Conservation (phyloP, 2,797 vertebrate species). For the Notolabrus celidotus region DNA sequence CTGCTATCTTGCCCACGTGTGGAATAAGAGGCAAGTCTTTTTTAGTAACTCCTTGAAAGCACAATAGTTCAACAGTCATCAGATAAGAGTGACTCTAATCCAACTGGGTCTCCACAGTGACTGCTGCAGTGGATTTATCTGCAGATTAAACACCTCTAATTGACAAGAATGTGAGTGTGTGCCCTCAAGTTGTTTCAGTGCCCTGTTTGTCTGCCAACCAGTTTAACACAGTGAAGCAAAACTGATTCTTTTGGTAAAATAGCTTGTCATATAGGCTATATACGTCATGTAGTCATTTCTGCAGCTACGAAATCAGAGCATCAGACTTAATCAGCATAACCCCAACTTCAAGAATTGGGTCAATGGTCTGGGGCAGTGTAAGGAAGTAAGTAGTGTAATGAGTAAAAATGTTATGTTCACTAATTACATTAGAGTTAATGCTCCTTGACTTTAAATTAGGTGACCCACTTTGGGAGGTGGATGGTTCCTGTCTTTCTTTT, state of each 20-base stretch:
- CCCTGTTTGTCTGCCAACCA: background rate
- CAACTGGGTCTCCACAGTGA: background rate
- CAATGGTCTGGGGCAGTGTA: background rate
- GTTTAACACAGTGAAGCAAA: conserved; percentile 14
- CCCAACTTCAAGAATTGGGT: background rate
- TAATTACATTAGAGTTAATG: conserved; percentile 7
- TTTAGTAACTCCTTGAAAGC: conserved; percentile 5
- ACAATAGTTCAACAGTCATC: conserved; percentile 24
- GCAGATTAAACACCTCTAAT: conserved; percentile 30
- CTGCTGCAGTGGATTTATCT: conserved; percentile 20
- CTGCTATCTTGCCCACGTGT: background rate
- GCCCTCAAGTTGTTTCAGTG: background rate
- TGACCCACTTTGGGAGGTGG: background rate
- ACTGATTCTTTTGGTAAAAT: background rate
- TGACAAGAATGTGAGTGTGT: conserved; percentile 22
- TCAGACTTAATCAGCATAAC: background rate
- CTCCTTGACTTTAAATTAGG: conserved; percentile 4
- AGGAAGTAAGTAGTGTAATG: background rate
- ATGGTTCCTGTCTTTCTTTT: background rate
- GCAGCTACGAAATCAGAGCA: background rate
- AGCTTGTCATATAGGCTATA: background rate
- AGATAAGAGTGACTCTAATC: conserved; percentile 31
- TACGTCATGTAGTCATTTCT: background rate
- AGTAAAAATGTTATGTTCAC: background rate
- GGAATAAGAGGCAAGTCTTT: background rate